Evolutionary conservation across 2,888 invertebrate species (phyloP).

Genomic region (Malacosoma neustria): DNA sequence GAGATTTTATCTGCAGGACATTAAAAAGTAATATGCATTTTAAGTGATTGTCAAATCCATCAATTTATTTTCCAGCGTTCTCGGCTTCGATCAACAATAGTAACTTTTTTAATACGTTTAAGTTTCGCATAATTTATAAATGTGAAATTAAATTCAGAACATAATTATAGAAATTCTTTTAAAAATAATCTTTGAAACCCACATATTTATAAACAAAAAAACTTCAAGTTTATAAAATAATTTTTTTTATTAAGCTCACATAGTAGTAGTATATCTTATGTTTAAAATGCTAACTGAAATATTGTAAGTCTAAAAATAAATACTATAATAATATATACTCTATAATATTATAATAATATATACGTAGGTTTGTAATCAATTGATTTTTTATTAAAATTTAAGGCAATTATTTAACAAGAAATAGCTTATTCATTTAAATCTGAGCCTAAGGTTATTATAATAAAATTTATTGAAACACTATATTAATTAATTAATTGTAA

Average conservation of each 20-base stretch:
- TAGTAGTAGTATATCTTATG: slow-evolving; percentile 34
- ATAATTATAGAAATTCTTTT: too few species aligned
- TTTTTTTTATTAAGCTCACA: slow-evolving; percentile 72
- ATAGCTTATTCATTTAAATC: slow-evolving; percentile 9
- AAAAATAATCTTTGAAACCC: too few species aligned
- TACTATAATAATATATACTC: slow-evolving; percentile 52
- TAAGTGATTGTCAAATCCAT: too few species aligned
- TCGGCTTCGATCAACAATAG: too few species aligned
- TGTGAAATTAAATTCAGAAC: too few species aligned
- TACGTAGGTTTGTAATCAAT: slow-evolving; percentile 30
- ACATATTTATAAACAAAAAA: too few species aligned
- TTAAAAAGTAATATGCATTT: too few species aligned
- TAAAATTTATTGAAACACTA: slow-evolving; percentile 8
- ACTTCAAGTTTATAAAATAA: slow-evolving; percentile 53
- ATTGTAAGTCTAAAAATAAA: slow-evolving; percentile 34
- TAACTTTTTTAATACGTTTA: too few species aligned
- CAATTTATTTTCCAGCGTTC: too few species aligned
- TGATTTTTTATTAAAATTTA: slow-evolving; percentile 10
- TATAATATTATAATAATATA: slow-evolving; percentile 37
- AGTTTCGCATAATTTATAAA: too few species aligned
- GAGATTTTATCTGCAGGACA: too few species aligned
- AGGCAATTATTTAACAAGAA: slow-evolving; percentile 9
- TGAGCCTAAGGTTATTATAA: slow-evolving; percentile 1
- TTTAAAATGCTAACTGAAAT: slow-evolving; percentile 40
- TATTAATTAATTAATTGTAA: slow-evolving; percentile 8